Conservation (phyloP, 2,113 vertebrate genomes). For the Ploceus nigricollis region DNA sequence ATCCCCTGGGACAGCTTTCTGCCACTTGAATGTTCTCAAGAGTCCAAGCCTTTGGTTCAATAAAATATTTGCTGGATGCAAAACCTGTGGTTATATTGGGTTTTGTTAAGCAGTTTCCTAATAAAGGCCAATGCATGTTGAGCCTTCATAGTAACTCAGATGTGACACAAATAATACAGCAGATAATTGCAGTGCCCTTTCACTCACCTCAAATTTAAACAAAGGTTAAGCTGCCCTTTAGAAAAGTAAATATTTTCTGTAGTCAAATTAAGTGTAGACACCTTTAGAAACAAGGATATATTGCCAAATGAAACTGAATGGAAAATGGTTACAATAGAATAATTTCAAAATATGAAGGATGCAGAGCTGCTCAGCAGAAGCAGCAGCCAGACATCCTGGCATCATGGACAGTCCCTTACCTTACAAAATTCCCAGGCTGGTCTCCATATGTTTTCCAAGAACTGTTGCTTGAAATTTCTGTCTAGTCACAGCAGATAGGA, state of each 20-base stretch:
- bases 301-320: constrained; percentile 63
- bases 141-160: constrained; percentile 72
- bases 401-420: constrained; percentile 82
- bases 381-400: constrained; percentile 77
- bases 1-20: constrained; percentile 46
- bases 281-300: constrained; percentile 71
- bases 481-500: constrained; percentile 73
- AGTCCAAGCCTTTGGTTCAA: constrained; percentile 55
- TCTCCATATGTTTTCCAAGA: constrained; percentile 78
- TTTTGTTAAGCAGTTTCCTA: constrained; percentile 63
- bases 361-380: constrained; percentile 68
- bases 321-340: constrained; percentile 60
- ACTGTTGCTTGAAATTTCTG: constrained; percentile 82
- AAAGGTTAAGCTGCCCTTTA: constrained; percentile 82
- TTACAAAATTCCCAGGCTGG: constrained; percentile 79
- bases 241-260: constrained; percentile 78
- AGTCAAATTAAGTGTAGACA: constrained; percentile 74
- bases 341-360: constrained; percentile 76
- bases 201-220: constrained; percentile 78
- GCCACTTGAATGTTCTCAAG: constrained; percentile 51
- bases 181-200: constrained; percentile 79
- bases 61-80: constrained; percentile 65
- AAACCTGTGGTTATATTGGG: constrained; percentile 53
- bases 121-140: constrained; percentile 73
- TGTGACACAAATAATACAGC: constrained; percentile 79